Base-by-base conservation (phyloP, 1,140 invertebrate species). In the Onthophagus taurus region DNA sequence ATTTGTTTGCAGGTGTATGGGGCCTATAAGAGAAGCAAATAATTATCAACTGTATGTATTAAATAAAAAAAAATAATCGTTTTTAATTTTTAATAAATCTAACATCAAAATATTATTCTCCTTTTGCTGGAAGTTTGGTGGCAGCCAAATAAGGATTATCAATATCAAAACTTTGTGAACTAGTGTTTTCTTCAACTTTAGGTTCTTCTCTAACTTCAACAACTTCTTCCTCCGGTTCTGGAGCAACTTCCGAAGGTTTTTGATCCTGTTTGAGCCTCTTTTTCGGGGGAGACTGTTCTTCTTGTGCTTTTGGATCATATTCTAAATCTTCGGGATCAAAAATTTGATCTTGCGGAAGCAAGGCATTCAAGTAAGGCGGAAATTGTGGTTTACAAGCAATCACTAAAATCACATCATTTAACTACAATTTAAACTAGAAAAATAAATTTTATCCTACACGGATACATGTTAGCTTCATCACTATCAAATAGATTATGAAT, bases 301-400 rank as follows among this genome's bases (percentile, higher is more conserved):
- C 57, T 51, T 71, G 76, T 23, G 77, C 72, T 57, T 83, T 76
- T 48, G 82, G 80, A 58, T 86, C 80, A 65, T 89, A 85, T 57
- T 94, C 89, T 46, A 87, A 70, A 64, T 89, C 84, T 60, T 94
- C 89, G 55, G 85, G 81, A 57, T 96, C 91, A 70, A 95, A 92
- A 19, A 96, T 82, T 72, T 97, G 91, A 69, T 97, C 93, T 52
- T 85, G 86, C 2, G 91, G 91, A 51, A 95, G 64, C 4, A 97
- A 70, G 3, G 90, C 90, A 50, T 81, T 74, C 5, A 94, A 61
- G 60, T 95, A 96, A 12, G 89, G 77, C 11, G 87, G 81, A 58
- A 86, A 80, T 48, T 75, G 71, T 4, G 85, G 77, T 61, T 90
- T 91, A 50, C 83, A 83, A 2, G 87, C 85, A 57, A 97, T 93